Base-by-base conservation (phyloP, 2,888 invertebrate species). In the Drosophila nigricruria region DNA sequence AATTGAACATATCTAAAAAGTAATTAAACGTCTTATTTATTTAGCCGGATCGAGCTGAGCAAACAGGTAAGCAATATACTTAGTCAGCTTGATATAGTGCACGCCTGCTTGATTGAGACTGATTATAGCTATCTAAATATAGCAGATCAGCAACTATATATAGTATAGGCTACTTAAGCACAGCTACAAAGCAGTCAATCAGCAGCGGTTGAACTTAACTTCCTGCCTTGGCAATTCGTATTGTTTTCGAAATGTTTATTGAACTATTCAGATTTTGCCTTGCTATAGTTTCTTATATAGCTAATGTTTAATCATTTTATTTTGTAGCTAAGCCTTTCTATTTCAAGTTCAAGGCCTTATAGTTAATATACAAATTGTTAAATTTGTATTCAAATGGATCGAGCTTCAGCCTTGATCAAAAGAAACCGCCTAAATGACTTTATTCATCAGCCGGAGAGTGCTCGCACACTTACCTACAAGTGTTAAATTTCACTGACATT, bases 1-100 rank as follows among this genome's bases (percentile, higher is more conserved):
- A 88, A 88, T 73, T 89, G 88, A 89, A 88, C 88, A 88, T 88
- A 88, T 88, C 88, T 88, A 86, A 84, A 88, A 88, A 82, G 36
- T 73, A 78, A 73, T 30, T 16, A 34, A 5, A 16, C 6, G 36
- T 6, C 18, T 64, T 42, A 32, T 32, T 77, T 77, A 52, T 25
- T 36, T n/a, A 53, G 56, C 45, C 54, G 36, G 4, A 6, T 9
- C 23, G 20, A 10, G 38, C 10, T 40, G 16, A 5, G 14, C 38
- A 18, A 53, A 38, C 52, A 67, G 54, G 54, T 67, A 38, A 25
- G 54, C 9, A 5, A 20, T 20, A 16, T 53, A 12, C 5, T 3
- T 30, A 47, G n/a, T 27, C 16, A 5, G 9, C 27, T 20, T 14
- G n/a, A 20, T 12, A 12, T 14, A 2, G 40, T 3, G 47, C 27